Percentiles rank a stretch among this genome's conserved stretches.
These are phyloP conservation scores for Taeniopygia guttata DNA, from an alignment of 2,797 vertebrate species.

Conservation along the genomic window DNA sequence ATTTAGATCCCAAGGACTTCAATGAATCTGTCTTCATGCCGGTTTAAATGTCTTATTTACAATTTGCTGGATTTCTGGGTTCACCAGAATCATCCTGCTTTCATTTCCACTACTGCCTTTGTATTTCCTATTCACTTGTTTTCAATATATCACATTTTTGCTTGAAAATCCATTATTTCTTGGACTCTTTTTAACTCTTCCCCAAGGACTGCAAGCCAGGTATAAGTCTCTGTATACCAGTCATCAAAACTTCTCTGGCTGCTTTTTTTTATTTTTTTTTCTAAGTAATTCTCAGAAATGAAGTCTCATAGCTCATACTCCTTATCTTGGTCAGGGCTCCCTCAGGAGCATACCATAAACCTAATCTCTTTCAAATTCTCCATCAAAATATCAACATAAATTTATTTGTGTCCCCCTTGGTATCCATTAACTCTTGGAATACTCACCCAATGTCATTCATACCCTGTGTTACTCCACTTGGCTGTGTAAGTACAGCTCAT, in stretches of 20 bases:
- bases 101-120: constrained; percentile 12
- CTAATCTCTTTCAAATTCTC: constrained; percentile 52
- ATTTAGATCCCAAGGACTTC: constrained; percentile 40
- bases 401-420: constrained; percentile 32
- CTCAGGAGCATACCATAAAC: background rate
- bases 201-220: background rate
- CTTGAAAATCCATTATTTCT: constrained; percentile 24
- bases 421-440: constrained; percentile 47
- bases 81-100: background rate
- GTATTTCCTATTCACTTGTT: constrained; percentile 22
- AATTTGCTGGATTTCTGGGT: background rate
- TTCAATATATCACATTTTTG: background rate
- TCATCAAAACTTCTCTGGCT: background rate
- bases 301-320: constrained; percentile 27
- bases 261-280: background rate
- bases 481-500: background rate
- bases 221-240: background rate
- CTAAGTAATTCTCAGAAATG: constrained; percentile 8
- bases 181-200: background rate
- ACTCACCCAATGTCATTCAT: background rate
- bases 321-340: constrained; percentile 30
- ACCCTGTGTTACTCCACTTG: background rate
- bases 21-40: constrained; percentile 3
- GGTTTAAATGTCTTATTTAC: constrained; percentile 30
- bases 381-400: constrained; percentile 36